Evolutionary conservation across 1,140 invertebrate genomes (phyloP).

Genomic region (Heliconius hewitsoni): DNA sequence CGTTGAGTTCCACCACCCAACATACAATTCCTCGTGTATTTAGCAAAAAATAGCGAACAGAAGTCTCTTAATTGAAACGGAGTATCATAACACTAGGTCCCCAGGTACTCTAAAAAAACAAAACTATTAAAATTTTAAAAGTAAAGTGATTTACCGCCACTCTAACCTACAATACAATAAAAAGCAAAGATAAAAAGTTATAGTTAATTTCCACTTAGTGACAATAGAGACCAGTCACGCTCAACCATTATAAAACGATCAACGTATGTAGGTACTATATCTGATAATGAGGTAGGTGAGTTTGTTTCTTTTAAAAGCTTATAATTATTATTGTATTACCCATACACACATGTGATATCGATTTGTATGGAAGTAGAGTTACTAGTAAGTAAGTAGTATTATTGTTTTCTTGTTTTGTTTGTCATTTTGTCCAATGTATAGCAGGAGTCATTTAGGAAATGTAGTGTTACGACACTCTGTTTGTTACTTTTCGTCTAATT

Average conservation of each 20-base stretch:
- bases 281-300: not conserved
- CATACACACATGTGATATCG: not conserved
- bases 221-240: not conserved
- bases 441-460: no score
- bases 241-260: not conserved
- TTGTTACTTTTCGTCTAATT: no score
- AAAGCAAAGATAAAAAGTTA: not conserved
- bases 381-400: no score
- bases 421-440: no score
- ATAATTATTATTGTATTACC: not conserved
- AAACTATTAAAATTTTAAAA: not conserved
- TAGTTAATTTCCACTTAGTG: conserved; percentile 1
- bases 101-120: no score
- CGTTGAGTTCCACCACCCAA: no score
- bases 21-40: no score
- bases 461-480: no score
- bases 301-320: not conserved
- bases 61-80: no score
- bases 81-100: no score
- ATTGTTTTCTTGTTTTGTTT: no score
- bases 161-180: not conserved
- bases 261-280: not conserved
- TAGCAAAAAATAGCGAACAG: no score
- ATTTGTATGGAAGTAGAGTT: not conserved
- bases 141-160: not conserved